Evolutionary conservation across 1,140 invertebrate species (phyloP), one percentile per base, ranked within the genome.

Genomic region (Trialeurodes vaporariorum): DNA sequence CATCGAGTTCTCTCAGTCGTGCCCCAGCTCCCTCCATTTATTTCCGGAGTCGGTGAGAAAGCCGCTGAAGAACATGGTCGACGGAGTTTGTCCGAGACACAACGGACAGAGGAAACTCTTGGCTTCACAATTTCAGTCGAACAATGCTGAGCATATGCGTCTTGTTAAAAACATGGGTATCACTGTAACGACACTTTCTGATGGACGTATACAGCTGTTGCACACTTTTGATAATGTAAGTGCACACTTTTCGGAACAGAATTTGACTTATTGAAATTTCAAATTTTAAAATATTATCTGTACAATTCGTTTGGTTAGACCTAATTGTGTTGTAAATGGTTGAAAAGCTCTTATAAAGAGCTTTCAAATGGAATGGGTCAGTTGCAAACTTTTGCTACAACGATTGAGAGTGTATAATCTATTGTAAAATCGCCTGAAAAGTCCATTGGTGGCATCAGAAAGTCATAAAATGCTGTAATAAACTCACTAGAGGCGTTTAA

Each of bases 151-250:
- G 61, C 96, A 98, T 81, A 79, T 97, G 70, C 86, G 86, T 76
- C 83, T 93, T 65, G 82, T 98, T 63, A 86, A 87, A 70, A 86
- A 93, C 76, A 97, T 98, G 94, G 96, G 96, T 62, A 98, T 98
- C 72, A 88, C 88, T 63, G 88, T 98, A 68, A 81, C 94, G 64
- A 91, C 91, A 0, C 81, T 96, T 74, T 83, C 86, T 27, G 94
- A 98, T 80, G 95, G 95, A 59, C 80, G 92, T 63, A 86, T 98
- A 59, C 93, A 97, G 78, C 80, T 98, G 24, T 83, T 95, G 21
- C 94, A 98, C 75, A 90, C 87, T 65, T 89, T 88, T 75, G 85
- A 88, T 72, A 88, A 87, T 78, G 90, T 91, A 83, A 83, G 82
- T 81, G 64, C 24, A 64, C 21, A 59, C 65, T 66, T 49, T 24